A percentile compares a stretch with the other conserved stretches of the same genome.
Evolutionary conservation across 2,113 vertebrate species (phyloP).

Genomic region (Phalacrocorax carbo): DNA sequence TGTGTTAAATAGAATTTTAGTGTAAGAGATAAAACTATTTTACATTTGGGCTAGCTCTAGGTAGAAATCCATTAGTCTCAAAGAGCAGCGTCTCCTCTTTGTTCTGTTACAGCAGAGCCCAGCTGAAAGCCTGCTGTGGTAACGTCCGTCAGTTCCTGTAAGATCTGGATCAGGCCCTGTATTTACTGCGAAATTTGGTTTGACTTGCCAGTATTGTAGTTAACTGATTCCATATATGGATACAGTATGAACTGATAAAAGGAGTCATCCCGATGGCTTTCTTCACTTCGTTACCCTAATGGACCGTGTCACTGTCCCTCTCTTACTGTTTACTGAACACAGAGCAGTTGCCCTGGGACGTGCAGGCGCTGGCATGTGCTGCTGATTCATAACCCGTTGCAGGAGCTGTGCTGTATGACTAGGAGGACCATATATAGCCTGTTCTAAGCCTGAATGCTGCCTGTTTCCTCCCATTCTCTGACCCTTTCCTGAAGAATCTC

Average conservation of each 20-base stretch:
- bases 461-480: not conserved
- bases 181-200: not conserved
- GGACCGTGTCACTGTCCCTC: not conserved
- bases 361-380: fast-evolving
- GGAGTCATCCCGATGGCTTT: not conserved
- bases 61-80: not conserved
- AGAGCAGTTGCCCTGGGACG: not conserved
- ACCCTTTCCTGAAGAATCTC: not conserved
- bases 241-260: not conserved
- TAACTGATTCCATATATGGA: not conserved
- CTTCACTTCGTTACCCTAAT: not conserved
- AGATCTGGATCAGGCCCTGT: not conserved
- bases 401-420: not conserved
- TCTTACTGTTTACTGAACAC: not conserved
- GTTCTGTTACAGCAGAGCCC: not conserved
- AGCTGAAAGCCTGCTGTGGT: not conserved
- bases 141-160: not conserved
- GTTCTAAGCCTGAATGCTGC: not conserved
- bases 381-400: not conserved
- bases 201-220: not conserved
- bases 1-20: not conserved
- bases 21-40: not conserved
- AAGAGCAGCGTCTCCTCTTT: not conserved
- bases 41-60: not conserved
- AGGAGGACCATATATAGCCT: not conserved